Base-by-base conservation (phyloP, 2,797 vertebrate species). In the Spinibarbus caldwelli region DNA sequence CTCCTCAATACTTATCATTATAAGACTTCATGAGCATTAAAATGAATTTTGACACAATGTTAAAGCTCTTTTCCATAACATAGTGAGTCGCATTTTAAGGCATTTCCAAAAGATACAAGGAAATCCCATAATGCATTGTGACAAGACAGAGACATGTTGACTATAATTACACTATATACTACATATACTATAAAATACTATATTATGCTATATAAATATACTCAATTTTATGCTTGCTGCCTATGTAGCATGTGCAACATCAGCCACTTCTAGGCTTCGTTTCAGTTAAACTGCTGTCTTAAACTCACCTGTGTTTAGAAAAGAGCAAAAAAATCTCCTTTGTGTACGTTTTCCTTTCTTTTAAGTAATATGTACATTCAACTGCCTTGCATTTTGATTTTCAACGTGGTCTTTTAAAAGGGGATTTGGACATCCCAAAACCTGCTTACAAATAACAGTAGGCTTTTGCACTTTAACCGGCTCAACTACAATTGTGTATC, bases 381-480 rank as follows among this genome's bases (percentile, higher is more conserved):
- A 1, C 54, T n/a, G 23, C 54, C 1, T 31, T 34, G 38, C 4
- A 41, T 71, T 71, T 41, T 45, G n/a, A n/a, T 41, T 31, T 49
- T 23, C 14, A 10, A 52, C 0, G 0, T 26, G 2, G 23, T 59
- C 34, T 57, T 38, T n/a, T 34, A 77, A 12, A 41, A 66, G n/a
- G 59, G 19, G 2, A 47, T 0, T 12, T 3, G 9, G 1, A 52
- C 5, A n/a, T 36, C 45, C 41, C 29, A 21, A 31, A 19, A 52
- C 34, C 31, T 43, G 49, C 15, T 57, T 57, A 31, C 52, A 54
- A 21, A 31, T 15, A 31, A 72, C 36, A 23, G 34, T 29, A 57
- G 19, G 26, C 19, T 34, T 45, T 34, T 59, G 80, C 80, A 82
- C 80, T 82, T 59, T 72, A 59, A 82, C 49, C 23, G 0, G 3